Base-by-base conservation (phyloP, 1,140 invertebrate species). In the Drosophila insularis region DNA sequence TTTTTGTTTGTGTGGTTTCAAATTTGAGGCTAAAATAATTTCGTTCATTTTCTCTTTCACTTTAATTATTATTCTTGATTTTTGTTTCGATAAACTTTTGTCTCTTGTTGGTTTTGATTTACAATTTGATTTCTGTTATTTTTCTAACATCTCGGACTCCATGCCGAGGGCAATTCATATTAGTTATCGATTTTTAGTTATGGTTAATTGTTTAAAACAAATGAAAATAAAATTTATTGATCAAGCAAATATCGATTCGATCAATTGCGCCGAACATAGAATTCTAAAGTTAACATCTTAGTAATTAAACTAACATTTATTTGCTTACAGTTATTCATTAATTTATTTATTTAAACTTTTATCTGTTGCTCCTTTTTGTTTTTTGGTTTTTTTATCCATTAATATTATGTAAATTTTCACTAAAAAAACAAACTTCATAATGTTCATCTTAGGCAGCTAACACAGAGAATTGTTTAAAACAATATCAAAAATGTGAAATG, bases 271-370 rank as follows among this genome's bases (percentile, higher is more conserved):
- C 39, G 63, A 56, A 32, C 70, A 59, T 75, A 55, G 74, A 71
- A 46, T 32, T 80, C 73, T 68, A 71, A 80, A 60, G 69, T 53
- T 66, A 77, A 71, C 74, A 55, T 55, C 71, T 50, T 50, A 50
- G 43, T 21, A 50, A 54, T 71, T 46, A 67, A 78, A 74, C 81
- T 85, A 86, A 86, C 81, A 81, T 66, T 71, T 74, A 85, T 62
- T 56, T 58, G 78, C 81, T 78, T 67, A 68, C 72, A 70, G 37
- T 68, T 62, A 67, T 71, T 74, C 63, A 32, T 69, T 58, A 63
- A 69, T 63, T 74, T 58, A 74, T 74, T 74, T 81, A 70, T 71
- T 64, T 55, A 67, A 50, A 50, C 43, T 19, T 50, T 50, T 4
- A 50, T 50, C 17, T 50, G 17, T 50, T 50, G 43, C 17, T 50